A percentile compares a stretch with the other conserved stretches of the same genome.
phyloP scores from a whole-genome alignment of 2,797 vertebrate genomes.

The Phalanger gymnotis region DNA sequence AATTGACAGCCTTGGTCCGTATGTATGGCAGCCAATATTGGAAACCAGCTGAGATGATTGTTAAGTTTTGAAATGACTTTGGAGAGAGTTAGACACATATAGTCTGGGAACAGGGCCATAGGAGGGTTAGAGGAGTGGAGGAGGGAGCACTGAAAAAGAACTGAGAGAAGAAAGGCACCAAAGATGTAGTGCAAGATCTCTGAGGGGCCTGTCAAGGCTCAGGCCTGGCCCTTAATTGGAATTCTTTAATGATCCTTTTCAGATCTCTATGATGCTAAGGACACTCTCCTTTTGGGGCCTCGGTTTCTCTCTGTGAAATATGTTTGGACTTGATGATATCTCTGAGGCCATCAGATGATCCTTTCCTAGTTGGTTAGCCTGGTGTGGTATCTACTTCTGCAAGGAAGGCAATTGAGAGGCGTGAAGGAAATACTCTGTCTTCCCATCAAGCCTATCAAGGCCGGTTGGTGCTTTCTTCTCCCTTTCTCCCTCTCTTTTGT shows the following conservation, averaged over 20 bases:
- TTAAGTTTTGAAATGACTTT: background rate
- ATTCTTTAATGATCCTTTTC: background rate
- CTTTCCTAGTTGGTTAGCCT: background rate
- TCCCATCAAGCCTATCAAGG: background rate
- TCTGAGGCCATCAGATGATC: background rate
- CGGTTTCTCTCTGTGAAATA: background rate
- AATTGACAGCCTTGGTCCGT: background rate
- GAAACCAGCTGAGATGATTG: background rate
- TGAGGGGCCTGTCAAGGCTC: background rate
- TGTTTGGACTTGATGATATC: background rate
- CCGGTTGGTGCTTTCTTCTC: background rate
- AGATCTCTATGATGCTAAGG: background rate
- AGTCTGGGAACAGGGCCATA: background rate
- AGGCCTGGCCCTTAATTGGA: background rate
- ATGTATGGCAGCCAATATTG: background rate
- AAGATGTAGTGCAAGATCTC: background rate
- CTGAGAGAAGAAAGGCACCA: background rate
- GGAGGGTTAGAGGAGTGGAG: background rate
- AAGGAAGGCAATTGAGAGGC: background rate
- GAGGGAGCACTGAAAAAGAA: background rate
- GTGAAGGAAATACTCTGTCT: background rate
- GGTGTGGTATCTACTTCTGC: background rate
- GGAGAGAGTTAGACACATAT: background rate
- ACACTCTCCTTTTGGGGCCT: background rate
- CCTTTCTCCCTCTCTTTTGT: background rate